Conservation (phyloP, 2,113 vertebrate genomes). For the Ursus arctos region DNA sequence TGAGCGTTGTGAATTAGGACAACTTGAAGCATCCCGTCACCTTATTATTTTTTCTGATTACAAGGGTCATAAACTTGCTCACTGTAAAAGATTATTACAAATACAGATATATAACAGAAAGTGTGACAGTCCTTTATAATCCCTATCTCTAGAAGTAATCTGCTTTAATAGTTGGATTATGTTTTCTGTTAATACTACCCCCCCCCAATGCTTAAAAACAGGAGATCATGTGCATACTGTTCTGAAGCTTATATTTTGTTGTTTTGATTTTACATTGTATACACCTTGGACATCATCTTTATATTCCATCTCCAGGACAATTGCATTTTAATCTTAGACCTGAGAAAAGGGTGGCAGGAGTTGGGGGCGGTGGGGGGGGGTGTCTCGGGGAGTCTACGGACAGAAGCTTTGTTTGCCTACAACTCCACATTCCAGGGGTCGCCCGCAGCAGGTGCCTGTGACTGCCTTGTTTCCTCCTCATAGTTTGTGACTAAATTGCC, state of each 20-base stretch:
- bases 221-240: neutral
- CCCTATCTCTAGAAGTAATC: neutral
- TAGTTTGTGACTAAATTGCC: neutral
- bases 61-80: neutral
- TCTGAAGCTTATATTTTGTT: neutral
- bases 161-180: neutral
- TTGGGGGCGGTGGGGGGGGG: no score
- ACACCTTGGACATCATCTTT: neutral
- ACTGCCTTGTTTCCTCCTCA: rapidly evolving
- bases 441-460: neutral
- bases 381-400: neutral
- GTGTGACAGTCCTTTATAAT: neutral
- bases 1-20: neutral
- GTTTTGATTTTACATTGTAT: neutral
- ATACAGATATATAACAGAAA: neutral
- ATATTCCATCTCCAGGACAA: neutral
- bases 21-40: neutral
- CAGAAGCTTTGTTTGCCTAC: neutral
- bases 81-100: neutral
- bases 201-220: neutral
- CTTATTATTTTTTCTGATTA: neutral
- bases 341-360: neutral
- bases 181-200: neutral
- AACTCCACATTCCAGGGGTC: neutral
- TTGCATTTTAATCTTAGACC: neutral